Percentiles rank a stretch among this genome's conserved stretches.
Evolutionary conservation across 2,797 vertebrate species (phyloP).

Genomic region (Zalophus californianus): DNA sequence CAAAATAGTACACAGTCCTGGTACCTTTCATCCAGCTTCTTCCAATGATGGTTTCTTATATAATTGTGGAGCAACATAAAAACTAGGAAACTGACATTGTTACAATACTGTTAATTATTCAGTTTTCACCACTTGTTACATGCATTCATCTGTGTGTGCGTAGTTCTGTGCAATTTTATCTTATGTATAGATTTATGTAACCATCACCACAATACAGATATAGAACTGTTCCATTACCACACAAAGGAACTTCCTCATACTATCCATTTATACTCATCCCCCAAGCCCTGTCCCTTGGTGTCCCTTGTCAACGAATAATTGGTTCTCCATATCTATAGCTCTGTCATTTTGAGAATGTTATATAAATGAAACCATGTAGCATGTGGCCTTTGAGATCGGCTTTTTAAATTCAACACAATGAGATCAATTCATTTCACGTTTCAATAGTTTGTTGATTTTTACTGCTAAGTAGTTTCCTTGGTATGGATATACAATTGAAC

Average conservation of each 20-base stretch:
- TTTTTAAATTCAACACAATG: background rate
- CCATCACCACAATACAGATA: background rate
- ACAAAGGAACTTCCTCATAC: background rate
- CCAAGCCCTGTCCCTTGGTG: background rate
- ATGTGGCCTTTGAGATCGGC: background rate
- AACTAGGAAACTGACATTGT: background rate
- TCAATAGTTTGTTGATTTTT: background rate
- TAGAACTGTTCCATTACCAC: background rate
- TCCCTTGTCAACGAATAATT: background rate
- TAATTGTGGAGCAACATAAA: background rate
- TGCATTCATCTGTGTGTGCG: background rate
- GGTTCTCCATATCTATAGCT: background rate
- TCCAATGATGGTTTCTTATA: background rate
- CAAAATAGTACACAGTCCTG: background rate
- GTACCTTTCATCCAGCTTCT: background rate
- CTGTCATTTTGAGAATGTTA: background rate
- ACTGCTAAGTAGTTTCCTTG: background rate
- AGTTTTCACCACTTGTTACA: background rate
- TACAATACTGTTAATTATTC: background rate
- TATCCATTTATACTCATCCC: background rate
- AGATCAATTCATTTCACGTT: background rate
- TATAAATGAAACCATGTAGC: background rate
- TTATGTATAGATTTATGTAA: background rate
- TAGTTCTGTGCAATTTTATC: background rate
- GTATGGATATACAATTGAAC: background rate